phyloP scores from a whole-genome alignment of 1,140 invertebrate genomes.

The Paramacrobiotus metropolitanus region DNA sequence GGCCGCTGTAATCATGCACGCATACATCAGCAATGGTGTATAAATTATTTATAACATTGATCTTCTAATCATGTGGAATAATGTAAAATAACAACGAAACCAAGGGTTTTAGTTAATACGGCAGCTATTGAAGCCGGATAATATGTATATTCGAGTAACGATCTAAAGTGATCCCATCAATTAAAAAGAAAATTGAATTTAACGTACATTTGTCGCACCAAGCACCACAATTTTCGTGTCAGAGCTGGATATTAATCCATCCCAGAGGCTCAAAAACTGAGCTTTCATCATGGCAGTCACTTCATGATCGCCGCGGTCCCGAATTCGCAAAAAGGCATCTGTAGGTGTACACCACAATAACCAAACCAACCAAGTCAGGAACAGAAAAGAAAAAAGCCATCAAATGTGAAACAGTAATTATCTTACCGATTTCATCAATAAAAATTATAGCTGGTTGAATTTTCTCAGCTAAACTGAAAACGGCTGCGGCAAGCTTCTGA shows the following conservation, averaged over 20 bases:
- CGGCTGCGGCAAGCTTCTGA: constrained; percentile 79
- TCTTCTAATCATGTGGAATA: too few species aligned
- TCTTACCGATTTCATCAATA: constrained; percentile 73
- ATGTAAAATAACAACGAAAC: too few species aligned
- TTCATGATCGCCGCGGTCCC: constrained; percentile 78
- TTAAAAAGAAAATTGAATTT: too few species aligned
- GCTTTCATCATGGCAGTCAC: constrained; percentile 96
- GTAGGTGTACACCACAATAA: too few species aligned
- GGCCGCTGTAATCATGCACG: constrained; percentile 34
- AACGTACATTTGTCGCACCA: not conserved
- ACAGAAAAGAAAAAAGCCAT: constrained; percentile 11
- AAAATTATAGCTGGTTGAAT: constrained; percentile 82
- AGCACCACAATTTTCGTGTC: constrained; percentile 7
- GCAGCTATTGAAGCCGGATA: too few species aligned
- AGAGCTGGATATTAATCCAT: constrained; percentile 38
- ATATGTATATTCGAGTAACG: too few species aligned
- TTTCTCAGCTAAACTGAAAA: constrained; percentile 83
- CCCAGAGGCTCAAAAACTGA: constrained; percentile 38
- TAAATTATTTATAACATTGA: not conserved
- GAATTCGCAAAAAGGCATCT: constrained; percentile 76
- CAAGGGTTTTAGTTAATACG: too few species aligned
- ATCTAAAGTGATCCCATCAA: too few species aligned
- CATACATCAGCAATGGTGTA: not conserved
- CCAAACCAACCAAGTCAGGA: too few species aligned
- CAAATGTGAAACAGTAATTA: not conserved